Conservation (phyloP, 2,888 invertebrate genomes). For the Nowickia ferox region DNA sequence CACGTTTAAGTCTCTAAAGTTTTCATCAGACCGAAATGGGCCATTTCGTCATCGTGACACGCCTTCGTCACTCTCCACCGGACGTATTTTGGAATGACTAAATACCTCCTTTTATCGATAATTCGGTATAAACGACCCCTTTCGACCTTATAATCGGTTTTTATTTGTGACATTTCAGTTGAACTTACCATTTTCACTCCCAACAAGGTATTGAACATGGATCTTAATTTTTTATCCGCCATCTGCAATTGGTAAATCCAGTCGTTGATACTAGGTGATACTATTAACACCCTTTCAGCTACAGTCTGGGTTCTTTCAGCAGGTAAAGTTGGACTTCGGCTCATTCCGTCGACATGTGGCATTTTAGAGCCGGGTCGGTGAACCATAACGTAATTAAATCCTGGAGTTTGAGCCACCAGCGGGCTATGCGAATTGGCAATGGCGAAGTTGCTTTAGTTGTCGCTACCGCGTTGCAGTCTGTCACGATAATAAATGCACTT, state of each 20-base stretch:
- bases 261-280: constrained; percentile 16
- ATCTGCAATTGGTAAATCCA: constrained; percentile 37
- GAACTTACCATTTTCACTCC: not conserved
- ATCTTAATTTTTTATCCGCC: constrained; percentile 10
- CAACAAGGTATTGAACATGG: not conserved
- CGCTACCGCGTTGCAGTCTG: not conserved
- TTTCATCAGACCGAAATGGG: constrained; percentile 73
- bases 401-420: not conserved
- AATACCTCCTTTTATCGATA: constrained; percentile 16
- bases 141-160: constrained; percentile 55
- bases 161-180: not conserved
- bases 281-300: constrained; percentile 24
- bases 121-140: constrained; percentile 65
- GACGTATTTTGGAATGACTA: constrained; percentile 69
- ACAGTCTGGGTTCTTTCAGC: constrained; percentile 7
- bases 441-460: not conserved
- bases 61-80: constrained; percentile 70
- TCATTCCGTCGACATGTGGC: constrained; percentile 1
- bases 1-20: constrained; percentile 66
- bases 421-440: not conserved
- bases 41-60: constrained; percentile 75
- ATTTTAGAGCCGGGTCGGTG: not conserved
- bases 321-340: constrained; percentile 16
- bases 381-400: not conserved
- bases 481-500: not conserved